These are phyloP conservation scores for Phorcus lineatus DNA, from an alignment of 2,888 invertebrate genomes.

Conservation along the genomic window DNA sequence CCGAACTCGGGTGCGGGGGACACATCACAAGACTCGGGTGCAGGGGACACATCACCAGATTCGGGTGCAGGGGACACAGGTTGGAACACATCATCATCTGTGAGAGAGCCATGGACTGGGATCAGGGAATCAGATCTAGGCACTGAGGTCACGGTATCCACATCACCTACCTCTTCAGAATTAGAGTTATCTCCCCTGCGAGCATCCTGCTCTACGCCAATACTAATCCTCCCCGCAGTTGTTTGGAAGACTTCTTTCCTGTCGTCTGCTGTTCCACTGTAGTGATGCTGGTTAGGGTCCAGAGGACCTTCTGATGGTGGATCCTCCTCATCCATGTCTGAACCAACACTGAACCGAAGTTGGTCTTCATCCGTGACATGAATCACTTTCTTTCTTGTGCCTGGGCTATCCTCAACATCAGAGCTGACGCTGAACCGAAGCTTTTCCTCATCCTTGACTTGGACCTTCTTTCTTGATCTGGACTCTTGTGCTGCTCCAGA, in stretches of 20 bases:
- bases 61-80: too few species aligned
- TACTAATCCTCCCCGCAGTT: constrained; percentile 60
- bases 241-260: constrained; percentile 60
- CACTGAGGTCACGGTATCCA: not conserved
- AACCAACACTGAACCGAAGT: not conserved
- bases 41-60: not conserved
- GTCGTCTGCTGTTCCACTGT: constrained; percentile 16
- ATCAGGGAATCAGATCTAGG: not conserved
- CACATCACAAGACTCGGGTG: not conserved
- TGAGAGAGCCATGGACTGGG: constrained; percentile 39
- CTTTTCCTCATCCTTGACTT: not conserved
- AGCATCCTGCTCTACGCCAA: constrained; percentile 48
- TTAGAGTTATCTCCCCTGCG: not conserved
- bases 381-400: constrained; percentile 14
- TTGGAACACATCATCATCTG: constrained; percentile 32
- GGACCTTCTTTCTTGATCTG: not conserved
- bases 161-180: not conserved
- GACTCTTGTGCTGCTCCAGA: not conserved
- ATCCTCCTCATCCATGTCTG: not conserved
- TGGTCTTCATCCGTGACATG: not conserved
- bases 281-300: not conserved
- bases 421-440: not conserved
- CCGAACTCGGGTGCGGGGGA: too few species aligned
- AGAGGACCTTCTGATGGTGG: not conserved
- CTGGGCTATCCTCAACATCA: not conserved